phyloP scores from a whole-genome alignment of 2,888 invertebrate genomes.

The Scelioninae gen. 1 region DNA sequence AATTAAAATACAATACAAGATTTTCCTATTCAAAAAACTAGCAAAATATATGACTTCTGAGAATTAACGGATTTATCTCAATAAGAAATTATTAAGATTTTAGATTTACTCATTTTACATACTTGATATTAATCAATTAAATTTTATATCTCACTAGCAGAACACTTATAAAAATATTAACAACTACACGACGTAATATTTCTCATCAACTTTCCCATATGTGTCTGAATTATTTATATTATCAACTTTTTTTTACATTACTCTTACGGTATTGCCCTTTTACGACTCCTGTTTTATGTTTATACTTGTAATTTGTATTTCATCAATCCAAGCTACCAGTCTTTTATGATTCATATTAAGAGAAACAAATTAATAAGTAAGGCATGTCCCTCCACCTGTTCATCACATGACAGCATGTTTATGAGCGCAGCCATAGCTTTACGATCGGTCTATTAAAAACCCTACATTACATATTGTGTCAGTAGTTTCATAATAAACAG shows the following conservation, averaged over 20 bases:
- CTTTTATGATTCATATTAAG: constrained; percentile 22
- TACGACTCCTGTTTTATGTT: constrained; percentile 1
- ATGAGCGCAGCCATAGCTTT: constrained; percentile 27
- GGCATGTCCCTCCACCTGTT: constrained; percentile 6
- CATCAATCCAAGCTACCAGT: constrained; percentile 14
- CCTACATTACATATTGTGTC: constrained; percentile 29
- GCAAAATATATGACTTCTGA: no score
- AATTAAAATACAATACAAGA: no score
- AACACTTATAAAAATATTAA: no score
- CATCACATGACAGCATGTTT: constrained; percentile 33
- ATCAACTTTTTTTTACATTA: no score
- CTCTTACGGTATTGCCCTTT: background rate
- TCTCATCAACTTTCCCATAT: no score
- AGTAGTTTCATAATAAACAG: constrained; percentile 35
- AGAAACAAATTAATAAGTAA: constrained; percentile 36
- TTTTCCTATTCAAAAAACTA: no score
- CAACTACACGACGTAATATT: no score
- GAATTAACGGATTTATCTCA: no score
- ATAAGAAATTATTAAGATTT: no score
- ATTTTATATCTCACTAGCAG: no score
- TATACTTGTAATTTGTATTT: constrained; percentile 25
- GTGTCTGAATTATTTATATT: background rate
- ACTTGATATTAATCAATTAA: no score
- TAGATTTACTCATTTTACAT: no score
- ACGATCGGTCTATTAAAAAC: constrained; percentile 42